Evolutionary conservation across 2,113 vertebrate genomes (phyloP).

Genomic region (Myotis lucifugus): DNA sequence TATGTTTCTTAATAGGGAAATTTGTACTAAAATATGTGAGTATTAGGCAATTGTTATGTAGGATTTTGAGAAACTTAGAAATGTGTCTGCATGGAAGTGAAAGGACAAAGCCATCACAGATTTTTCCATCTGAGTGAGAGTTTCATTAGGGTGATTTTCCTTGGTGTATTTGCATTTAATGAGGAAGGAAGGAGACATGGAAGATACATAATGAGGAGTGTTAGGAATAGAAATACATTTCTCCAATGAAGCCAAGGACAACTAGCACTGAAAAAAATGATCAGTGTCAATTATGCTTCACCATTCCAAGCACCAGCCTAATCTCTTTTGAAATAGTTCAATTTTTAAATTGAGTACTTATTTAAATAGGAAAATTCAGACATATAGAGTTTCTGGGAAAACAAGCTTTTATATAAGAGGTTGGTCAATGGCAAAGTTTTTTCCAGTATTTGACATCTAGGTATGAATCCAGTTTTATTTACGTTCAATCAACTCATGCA

Average conservation of each 20-base stretch:
- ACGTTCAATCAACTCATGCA: not conserved
- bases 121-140: not conserved
- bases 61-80: not conserved
- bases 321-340: not conserved
- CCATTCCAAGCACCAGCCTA: not conserved
- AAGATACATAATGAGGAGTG: not conserved
- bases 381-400: not conserved
- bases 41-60: not conserved
- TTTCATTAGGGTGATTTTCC: not conserved
- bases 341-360: slow-evolving; percentile 23
- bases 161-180: not conserved
- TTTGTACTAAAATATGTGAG: not conserved
- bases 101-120: not conserved
- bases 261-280: not conserved
- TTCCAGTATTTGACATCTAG: not conserved
- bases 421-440: not conserved
- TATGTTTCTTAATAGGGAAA: not conserved
- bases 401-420: not conserved
- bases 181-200: not conserved
- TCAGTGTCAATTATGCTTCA: not conserved
- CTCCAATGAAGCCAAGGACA: not conserved
- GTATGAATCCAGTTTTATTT: not conserved
- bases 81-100: not conserved
- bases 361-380: slow-evolving; percentile 19
- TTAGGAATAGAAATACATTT: not conserved